Conservation (phyloP, 2,888 invertebrate species). For the Napeogenes sylphis region DNA sequence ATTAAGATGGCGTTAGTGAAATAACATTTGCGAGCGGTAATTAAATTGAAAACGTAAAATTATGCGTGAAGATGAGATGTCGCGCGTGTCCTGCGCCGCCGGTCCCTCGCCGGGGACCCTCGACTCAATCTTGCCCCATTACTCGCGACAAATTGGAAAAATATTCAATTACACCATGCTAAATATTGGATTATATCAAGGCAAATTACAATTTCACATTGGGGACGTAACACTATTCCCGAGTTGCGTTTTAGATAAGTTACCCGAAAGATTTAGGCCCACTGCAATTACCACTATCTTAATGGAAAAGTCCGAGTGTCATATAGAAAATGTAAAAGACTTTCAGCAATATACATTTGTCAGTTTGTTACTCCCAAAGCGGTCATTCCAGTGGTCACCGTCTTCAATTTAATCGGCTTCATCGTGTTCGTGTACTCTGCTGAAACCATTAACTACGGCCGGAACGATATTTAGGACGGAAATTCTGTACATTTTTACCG, state of each 20-base stretch:
- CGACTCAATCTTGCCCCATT: conserved; percentile 78
- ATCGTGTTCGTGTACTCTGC: conserved; percentile 12
- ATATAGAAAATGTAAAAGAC: conserved; percentile 21
- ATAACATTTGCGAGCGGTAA: conserved; percentile 31
- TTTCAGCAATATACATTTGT: conserved; percentile 30
- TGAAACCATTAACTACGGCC: conserved; percentile 19
- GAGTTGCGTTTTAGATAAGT: not conserved
- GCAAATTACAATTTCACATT: conserved; percentile 73
- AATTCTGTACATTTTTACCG: conserved; percentile 1
- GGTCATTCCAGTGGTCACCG: conserved; percentile 25
- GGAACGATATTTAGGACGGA: not conserved
- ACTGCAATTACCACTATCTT: conserved; percentile 6
- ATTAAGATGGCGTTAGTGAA: conserved; percentile 18
- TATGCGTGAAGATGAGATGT: conserved; percentile 44
- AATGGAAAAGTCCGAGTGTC: conserved; percentile 21
- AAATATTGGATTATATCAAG: conserved; percentile 77
- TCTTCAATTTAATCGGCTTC: conserved; percentile 25
- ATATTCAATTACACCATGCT: conserved; percentile 77
- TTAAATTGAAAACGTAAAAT: conserved; percentile 45
- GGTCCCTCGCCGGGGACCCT: conserved; percentile 55
- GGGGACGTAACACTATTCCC: conserved; percentile 49
- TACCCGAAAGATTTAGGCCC: conserved; percentile 1
- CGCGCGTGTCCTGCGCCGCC: conserved; percentile 30
- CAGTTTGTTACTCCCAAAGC: conserved; percentile 29
- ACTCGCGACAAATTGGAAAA: conserved; percentile 78